phyloP scores from a whole-genome alignment of 2,797 vertebrate genomes.

The Simalia tracyae region DNA sequence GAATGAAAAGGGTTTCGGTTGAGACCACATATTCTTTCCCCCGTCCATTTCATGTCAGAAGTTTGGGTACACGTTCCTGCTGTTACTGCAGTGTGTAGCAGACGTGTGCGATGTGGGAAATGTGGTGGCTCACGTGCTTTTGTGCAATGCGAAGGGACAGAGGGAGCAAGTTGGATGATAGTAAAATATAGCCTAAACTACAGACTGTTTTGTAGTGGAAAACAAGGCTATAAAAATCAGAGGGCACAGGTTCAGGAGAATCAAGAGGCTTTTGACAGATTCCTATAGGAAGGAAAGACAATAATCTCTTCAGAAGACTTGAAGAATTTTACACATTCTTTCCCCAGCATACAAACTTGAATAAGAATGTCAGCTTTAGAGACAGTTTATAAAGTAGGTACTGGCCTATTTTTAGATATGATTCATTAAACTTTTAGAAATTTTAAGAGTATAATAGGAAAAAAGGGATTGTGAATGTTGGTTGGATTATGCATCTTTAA shows the following conservation, averaged over 20 bases:
- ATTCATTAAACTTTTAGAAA: neutral
- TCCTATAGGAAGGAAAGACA: neutral
- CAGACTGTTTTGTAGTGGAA: neutral
- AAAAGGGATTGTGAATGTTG: neutral
- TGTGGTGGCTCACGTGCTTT: slow-evolving; percentile 22
- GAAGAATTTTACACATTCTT: neutral
- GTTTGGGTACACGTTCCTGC: neutral
- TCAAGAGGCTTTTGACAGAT: neutral
- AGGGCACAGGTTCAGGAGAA: neutral
- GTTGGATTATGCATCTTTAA: neutral
- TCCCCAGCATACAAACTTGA: neutral
- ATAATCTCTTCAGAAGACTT: neutral
- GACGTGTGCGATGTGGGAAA: slow-evolving; percentile 32
- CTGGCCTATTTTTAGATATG: neutral
- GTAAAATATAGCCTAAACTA: neutral
- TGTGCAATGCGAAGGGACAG: slow-evolving; percentile 17
- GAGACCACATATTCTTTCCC: neutral
- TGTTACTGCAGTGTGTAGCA: slow-evolving; percentile 35
- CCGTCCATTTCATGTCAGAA: neutral
- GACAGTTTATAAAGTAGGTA: neutral
- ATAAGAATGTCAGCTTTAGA: neutral
- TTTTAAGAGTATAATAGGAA: neutral
- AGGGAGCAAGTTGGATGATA: neutral
- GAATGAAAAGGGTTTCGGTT: neutral
- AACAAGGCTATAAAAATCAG: neutral